phyloP scores from a whole-genome alignment of 2,797 vertebrate species.

The Semotilus atromaculatus region DNA sequence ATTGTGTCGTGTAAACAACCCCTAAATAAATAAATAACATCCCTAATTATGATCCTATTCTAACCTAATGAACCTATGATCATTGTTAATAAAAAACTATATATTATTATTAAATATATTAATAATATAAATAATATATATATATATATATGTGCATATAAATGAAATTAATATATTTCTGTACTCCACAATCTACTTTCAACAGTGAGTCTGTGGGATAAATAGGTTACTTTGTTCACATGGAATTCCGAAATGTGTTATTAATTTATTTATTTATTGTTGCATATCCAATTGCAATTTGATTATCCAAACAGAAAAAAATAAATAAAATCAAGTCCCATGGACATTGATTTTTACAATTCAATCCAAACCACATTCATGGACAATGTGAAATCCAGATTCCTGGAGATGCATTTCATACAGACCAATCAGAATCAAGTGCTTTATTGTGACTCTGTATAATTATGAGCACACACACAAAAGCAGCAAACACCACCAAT shows the following conservation, averaged over 20 bases:
- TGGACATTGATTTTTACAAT: background rate
- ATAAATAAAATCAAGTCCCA: background rate
- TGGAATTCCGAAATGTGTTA: background rate
- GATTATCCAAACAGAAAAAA: background rate
- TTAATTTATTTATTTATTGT: background rate
- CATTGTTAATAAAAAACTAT: background rate
- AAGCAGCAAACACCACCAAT: background rate
- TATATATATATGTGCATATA: background rate
- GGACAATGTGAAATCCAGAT: background rate
- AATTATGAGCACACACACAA: background rate
- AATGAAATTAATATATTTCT: background rate
- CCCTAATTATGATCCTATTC: background rate
- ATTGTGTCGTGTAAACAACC: too few relatives aligned
- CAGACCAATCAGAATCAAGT: background rate
- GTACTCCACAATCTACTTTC: background rate
- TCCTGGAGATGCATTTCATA: slow-evolving; percentile 1
- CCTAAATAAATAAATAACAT: too few relatives aligned
- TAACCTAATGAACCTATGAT: too few relatives aligned
- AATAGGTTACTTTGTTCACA: background rate
- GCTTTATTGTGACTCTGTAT: background rate
- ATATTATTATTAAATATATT: background rate
- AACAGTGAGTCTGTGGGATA: background rate
- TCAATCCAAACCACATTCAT: background rate
- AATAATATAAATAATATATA: background rate
- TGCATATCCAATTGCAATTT: background rate